Evolutionary conservation across 2,113 vertebrate species (phyloP).

Genomic region (Gambusia affinis): DNA sequence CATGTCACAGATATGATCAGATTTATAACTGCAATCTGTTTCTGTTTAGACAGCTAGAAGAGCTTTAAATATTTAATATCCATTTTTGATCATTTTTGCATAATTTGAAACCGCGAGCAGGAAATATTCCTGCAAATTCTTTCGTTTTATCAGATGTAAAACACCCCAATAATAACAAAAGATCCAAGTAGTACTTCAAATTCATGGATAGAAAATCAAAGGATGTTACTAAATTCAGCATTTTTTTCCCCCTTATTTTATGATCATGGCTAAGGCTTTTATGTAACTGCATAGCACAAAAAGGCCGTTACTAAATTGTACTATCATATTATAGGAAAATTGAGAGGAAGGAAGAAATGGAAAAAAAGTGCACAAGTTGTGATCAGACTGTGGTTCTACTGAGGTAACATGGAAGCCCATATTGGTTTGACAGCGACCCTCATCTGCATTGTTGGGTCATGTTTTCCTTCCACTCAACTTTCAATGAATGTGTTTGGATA

Average conservation of each 20-base stretch:
- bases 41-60: background rate
- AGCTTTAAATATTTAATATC: slow-evolving; percentile 7
- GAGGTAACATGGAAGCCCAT: no score
- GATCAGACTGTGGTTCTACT: background rate
- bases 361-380: background rate
- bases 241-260: background rate
- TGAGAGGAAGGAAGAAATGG: background rate
- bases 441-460: no score
- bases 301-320: no score
- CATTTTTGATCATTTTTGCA: slow-evolving; percentile 19
- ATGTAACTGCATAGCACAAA: background rate
- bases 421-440: no score
- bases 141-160: slow-evolving; percentile 31
- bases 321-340: background rate
- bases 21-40: background rate
- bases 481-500: no score
- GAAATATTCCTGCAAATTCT: slow-evolving; percentile 17
- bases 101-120: background rate
- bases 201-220: background rate
- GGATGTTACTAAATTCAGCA: background rate
- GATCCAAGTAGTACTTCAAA: background rate
- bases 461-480: no score
- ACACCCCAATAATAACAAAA: slow-evolving; percentile 12
- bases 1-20: background rate
- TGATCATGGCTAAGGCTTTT: background rate